Evolutionary conservation across 2,797 vertebrate genomes (phyloP), one percentile per base, ranked within the genome.

Genomic region (Pachyuromys duprasi): DNA sequence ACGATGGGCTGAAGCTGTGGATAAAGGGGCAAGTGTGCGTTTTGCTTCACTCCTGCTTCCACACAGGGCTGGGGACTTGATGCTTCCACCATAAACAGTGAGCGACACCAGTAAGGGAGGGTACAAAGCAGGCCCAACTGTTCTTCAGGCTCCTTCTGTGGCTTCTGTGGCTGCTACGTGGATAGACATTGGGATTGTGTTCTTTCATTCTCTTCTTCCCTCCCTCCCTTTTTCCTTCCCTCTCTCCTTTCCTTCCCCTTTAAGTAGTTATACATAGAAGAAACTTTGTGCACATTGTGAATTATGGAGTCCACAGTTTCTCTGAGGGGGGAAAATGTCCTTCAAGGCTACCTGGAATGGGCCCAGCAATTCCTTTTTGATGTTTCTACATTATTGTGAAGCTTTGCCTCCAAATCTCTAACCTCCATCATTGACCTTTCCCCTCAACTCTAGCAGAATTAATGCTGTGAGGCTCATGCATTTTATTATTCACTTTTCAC

Each of bases 291-390:
- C 31, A 39, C 11, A 5, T 12, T 11, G 1, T 8, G 36, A 55
- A 36, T 28, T 36, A 36, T 5, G 2, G 4, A 69, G 5, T 49
- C 20, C 1, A 1, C 1, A 3, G 33, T 28, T 76, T 57, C 53
- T 57, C n/a, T 4, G 4, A 11, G 0, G 7, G 3, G 0, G 8
- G 0, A 55, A 8, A 14, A 26, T 33, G 6, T 20, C 31, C 72
- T 39, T 39, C 36, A 1, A 13, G 9, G 28, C 13, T 42, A 49
- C 26, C 45, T 49, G 75, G 31, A 74, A 9, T 1, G 28, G 26
- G 28, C 11, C 13, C 45, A 76, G 39, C 26, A 60, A 31, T n/a
- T 65, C 74, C 28, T 67, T 20, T 70, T 60, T 6, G 36, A 42
- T 33, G 14, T 65, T 36, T 8, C 55, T 36, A 3, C 42, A 57